Evolutionary conservation across 2,888 invertebrate genomes (phyloP).

Genomic region (Morpho deidamia): DNA sequence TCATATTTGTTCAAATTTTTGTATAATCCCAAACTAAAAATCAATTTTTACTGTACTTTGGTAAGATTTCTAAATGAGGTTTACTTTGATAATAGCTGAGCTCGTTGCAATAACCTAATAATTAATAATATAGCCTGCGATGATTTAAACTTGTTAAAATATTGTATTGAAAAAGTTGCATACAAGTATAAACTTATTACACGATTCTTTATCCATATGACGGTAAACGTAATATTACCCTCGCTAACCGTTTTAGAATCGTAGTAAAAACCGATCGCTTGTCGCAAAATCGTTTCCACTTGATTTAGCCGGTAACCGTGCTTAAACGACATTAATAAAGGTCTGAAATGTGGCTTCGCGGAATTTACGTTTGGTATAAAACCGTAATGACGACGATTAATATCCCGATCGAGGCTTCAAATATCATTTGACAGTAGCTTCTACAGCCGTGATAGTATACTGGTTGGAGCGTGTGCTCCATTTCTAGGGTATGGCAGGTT

Average conservation of each 20-base stretch:
- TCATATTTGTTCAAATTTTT: too few species aligned
- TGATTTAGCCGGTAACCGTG: slow-evolving; percentile 43
- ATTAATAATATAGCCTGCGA: too few species aligned
- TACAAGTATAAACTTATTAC: neutral
- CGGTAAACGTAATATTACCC: neutral
- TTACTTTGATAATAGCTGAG: too few species aligned
- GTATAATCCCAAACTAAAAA: too few species aligned
- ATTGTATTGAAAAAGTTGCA: neutral
- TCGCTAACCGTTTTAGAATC: neutral
- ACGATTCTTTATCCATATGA: neutral
- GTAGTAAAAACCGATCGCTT: slow-evolving; percentile 15
- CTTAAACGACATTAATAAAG: slow-evolving; percentile 53
- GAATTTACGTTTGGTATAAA: slow-evolving; percentile 10
- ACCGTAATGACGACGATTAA: slow-evolving; percentile 5
- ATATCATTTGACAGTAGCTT: slow-evolving; percentile 7
- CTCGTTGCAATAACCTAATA: too few species aligned
- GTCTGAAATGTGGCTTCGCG: slow-evolving; percentile 28
- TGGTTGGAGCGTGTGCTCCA: too few species aligned
- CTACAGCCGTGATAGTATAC: neutral
- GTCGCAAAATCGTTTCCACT: slow-evolving; percentile 36
- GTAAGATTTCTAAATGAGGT: too few species aligned
- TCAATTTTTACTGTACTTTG: too few species aligned
- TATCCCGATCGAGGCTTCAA: neutral
- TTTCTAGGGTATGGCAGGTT: too few species aligned
- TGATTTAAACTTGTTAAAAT: too few species aligned